Evolutionary conservation across 1,140 invertebrate genomes (phyloP).

Genomic region (Macrocentrus cingulum): DNA sequence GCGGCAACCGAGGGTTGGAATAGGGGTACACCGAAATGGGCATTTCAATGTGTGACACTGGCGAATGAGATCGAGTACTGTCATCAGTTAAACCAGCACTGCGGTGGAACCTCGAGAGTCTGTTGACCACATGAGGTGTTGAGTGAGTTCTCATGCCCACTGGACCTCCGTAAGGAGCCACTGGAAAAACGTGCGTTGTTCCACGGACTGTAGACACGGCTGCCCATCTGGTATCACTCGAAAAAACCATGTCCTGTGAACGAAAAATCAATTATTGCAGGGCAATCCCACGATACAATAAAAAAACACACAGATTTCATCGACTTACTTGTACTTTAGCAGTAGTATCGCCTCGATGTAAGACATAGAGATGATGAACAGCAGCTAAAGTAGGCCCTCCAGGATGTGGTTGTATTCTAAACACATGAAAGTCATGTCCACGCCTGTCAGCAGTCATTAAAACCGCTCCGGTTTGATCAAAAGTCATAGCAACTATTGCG

Average conservation of each 20-base stretch:
- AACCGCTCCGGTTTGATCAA: constrained; percentile 89
- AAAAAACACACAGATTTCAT: no score
- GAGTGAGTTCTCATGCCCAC: constrained; percentile 91
- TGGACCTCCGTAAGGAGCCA: constrained; percentile 94
- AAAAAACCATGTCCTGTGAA: constrained; percentile 82
- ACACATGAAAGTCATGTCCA: constrained; percentile 97
- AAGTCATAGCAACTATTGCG: constrained; percentile 86
- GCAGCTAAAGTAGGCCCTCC: constrained; percentile 82
- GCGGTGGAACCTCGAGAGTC: constrained; percentile 90
- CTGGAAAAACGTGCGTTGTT: constrained; percentile 96
- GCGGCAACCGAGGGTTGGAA: constrained; percentile 84
- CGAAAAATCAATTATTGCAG: not conserved
- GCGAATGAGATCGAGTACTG: constrained; percentile 74
- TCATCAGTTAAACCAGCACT: constrained; percentile 85
- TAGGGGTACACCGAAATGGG: constrained; percentile 71
- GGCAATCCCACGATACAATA: no score
- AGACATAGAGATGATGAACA: constrained; percentile 94
- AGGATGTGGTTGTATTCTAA: constrained; percentile 91
- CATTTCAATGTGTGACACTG: constrained; percentile 63
- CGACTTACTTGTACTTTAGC: constrained; percentile 70
- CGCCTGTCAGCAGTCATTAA: constrained; percentile 89
- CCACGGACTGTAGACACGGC: constrained; percentile 92
- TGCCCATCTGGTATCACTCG: constrained; percentile 92
- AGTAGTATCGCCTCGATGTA: constrained; percentile 86
- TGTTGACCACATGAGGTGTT: constrained; percentile 90